Percentiles rank a stretch among this genome's conserved stretches.
Evolutionary conservation across 2,797 vertebrate species (phyloP).

Genomic region (Lithobates sylvaticus): DNA sequence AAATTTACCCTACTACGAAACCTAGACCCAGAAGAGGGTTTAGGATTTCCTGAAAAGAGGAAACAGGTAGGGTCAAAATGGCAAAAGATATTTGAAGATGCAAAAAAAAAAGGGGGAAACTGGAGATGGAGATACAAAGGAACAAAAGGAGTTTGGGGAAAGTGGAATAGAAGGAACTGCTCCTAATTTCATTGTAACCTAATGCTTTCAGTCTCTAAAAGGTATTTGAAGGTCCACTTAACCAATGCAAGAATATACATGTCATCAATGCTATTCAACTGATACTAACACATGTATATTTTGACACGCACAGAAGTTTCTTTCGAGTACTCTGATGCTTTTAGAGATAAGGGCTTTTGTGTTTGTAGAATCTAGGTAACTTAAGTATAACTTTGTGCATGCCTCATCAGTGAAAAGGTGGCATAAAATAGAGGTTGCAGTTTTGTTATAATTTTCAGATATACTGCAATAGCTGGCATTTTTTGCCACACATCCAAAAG

Average conservation of each 20-base stretch:
- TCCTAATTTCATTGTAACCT: conserved; percentile 55
- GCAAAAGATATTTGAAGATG: conserved; percentile 59
- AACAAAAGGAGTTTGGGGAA: conserved; percentile 60
- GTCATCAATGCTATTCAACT: conserved; percentile 32
- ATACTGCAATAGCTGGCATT: too few species aligned
- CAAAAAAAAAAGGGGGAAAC: conserved; percentile 54
- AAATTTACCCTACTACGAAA: conserved; percentile 59
- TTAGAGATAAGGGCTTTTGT: background rate
- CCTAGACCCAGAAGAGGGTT: conserved; percentile 60
- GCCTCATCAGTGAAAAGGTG: background rate
- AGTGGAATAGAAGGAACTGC: conserved; percentile 48
- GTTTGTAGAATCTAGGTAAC: background rate
- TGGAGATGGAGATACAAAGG: conserved; percentile 58
- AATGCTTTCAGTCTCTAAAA: conserved; percentile 55
- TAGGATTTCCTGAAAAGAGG: conserved; percentile 63
- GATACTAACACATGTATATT: conserved; percentile 29
- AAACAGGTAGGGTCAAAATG: conserved; percentile 60
- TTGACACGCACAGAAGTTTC: background rate
- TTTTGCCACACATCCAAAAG: background rate
- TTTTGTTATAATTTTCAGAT: too few species aligned
- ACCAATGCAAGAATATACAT: conserved; percentile 38
- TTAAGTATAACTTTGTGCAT: background rate
- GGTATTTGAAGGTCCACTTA: conserved; percentile 56
- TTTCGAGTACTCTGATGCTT: conserved; percentile 7
- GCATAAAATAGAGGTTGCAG: background rate